Evolutionary conservation across 2,888 invertebrate species (phyloP).

Genomic region (Rhyacophila evoluta): DNA sequence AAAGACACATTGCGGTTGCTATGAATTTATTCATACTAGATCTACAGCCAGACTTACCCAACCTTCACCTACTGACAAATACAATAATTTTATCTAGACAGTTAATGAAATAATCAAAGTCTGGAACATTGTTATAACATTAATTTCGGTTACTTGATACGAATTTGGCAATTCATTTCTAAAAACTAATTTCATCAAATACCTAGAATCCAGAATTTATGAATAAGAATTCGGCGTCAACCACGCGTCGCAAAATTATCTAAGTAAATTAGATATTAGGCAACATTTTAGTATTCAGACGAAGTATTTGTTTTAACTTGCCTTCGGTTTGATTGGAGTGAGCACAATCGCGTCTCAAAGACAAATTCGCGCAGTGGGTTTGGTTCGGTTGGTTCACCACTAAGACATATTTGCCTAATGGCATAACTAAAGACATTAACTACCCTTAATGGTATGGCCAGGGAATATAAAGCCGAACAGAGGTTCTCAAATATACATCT

Average conservation of each 20-base stretch:
- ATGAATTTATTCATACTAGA: too few species aligned
- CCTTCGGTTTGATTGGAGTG: conserved; percentile 22
- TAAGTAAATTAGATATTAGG: not conserved
- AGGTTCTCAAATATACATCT: not conserved
- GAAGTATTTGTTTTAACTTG: not conserved
- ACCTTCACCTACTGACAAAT: too few species aligned
- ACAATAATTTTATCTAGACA: too few species aligned
- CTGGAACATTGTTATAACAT: too few species aligned
- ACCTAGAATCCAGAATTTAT: too few species aligned
- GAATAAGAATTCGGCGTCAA: not conserved
- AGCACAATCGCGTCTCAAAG: conserved; percentile 20
- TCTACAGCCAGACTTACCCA: too few species aligned
- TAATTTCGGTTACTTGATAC: too few species aligned
- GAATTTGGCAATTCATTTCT: too few species aligned
- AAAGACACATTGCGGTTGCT: too few species aligned
- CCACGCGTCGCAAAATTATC: not conserved
- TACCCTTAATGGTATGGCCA: conserved; percentile 22
- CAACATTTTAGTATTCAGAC: not conserved
- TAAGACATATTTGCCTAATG: conserved; percentile 24
- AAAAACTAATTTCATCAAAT: too few species aligned
- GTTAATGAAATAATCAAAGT: too few species aligned
- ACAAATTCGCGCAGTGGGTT: conserved; percentile 6
- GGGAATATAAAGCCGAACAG: conserved; percentile 4
- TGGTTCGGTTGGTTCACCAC: not conserved
- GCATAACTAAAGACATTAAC: conserved; percentile 22